A percentile compares a stretch with the other conserved stretches of the same genome.
Conservation (phyloP, 1,140 invertebrate genomes). For the Acromyrmex heyeri region DNA sequence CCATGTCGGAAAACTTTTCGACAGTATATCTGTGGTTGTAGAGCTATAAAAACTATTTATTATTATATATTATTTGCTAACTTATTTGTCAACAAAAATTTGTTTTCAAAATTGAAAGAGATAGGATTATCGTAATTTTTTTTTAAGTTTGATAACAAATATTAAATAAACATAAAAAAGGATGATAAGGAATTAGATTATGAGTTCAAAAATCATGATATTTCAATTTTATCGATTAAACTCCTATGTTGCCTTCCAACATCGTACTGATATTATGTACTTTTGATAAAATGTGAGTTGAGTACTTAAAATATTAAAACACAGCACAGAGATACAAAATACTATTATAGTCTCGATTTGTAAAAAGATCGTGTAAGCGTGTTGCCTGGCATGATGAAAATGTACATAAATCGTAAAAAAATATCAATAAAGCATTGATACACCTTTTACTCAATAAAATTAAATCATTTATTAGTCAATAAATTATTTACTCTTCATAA, state of each 20-base stretch:
- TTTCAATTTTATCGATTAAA: slow-evolving; percentile 21
- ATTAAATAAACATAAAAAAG: slow-evolving; percentile 2
- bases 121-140: not conserved
- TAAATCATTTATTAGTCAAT: not conserved
- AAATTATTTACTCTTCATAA: slow-evolving; percentile 7
- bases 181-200: not conserved
- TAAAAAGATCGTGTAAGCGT: slow-evolving; percentile 50
- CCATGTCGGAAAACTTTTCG: too few relatives aligned
- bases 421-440: slow-evolving; percentile 75
- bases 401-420: slow-evolving; percentile 70
- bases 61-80: not conserved
- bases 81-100: not conserved
- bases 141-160: not conserved
- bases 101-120: not conserved
- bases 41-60: not conserved
- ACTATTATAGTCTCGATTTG: slow-evolving; percentile 46
- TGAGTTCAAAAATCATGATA: not conserved
- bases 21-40: not conserved
- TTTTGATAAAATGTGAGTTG: slow-evolving; percentile 4
- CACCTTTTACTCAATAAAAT: slow-evolving; percentile 48
- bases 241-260: slow-evolving; percentile 48
- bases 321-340: slow-evolving; percentile 26
- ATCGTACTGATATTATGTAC: slow-evolving; percentile 44
- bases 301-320: slow-evolving; percentile 22
- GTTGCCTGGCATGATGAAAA: slow-evolving; percentile 62